These are phyloP conservation scores for Festucalex cinctus DNA, from an alignment of 2,113 vertebrate genomes.

Conservation along the genomic window DNA sequence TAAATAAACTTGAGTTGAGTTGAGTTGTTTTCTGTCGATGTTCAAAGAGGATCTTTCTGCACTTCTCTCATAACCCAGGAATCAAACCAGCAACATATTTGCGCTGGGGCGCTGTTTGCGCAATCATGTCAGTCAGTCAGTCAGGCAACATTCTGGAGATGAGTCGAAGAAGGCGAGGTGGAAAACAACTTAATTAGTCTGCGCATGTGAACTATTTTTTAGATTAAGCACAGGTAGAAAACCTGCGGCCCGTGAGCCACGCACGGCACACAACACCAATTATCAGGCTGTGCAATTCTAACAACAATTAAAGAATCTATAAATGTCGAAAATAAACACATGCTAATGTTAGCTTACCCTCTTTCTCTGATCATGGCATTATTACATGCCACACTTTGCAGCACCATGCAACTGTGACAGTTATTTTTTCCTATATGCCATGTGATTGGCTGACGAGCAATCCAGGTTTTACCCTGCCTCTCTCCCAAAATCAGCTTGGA, in stretches of 20 bases:
- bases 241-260: background rate
- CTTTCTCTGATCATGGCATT: background rate
- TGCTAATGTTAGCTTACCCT: too few species aligned
- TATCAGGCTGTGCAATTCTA: background rate
- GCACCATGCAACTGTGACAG: too few species aligned
- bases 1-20: too few species aligned
- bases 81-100: background rate
- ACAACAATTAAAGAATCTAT: background rate
- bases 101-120: background rate
- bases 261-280: background rate
- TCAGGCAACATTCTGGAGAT: slow-evolving; percentile 3
- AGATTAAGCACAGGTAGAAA: background rate
- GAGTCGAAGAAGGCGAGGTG: slow-evolving; percentile 5
- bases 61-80: background rate
- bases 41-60: background rate
- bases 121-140: background rate
- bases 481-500: too few species aligned
- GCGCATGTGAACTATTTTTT: background rate
- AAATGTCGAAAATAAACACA: background rate
- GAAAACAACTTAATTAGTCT: background rate
- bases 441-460: too few species aligned
- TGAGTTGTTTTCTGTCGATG: background rate
- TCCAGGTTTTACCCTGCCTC: too few species aligned
- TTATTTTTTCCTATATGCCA: too few species aligned
- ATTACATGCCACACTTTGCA: background rate